Conservation (phyloP, 2,797 vertebrate genomes). For the Liasis olivaceus region DNA sequence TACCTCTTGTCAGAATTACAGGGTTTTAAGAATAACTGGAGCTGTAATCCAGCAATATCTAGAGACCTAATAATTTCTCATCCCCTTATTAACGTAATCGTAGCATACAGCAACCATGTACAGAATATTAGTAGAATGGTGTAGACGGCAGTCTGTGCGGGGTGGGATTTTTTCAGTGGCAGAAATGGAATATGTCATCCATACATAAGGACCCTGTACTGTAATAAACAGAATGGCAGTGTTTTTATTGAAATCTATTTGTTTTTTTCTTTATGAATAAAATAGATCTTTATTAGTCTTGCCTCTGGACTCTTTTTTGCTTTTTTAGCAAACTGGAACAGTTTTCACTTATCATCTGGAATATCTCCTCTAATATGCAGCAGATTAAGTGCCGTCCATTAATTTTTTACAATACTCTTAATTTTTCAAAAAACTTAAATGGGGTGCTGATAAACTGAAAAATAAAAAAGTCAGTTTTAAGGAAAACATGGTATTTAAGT, state of each 20-base stretch:
- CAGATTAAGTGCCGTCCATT: background rate
- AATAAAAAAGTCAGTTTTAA: background rate
- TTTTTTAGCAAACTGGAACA: background rate
- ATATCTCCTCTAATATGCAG: background rate
- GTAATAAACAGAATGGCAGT: background rate
- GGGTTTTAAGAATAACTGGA: background rate
- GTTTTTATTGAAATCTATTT: rapidly evolving
- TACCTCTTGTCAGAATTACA: background rate
- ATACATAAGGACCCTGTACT: background rate
- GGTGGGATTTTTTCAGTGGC: constrained; percentile 5
- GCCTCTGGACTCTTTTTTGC: background rate
- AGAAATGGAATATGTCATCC: constrained; percentile 3
- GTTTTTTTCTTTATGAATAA: constrained; percentile 26
- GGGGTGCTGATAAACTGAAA: background rate
- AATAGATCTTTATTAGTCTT: constrained; percentile 3
- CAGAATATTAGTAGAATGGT: constrained; percentile 26
- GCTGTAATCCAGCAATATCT: background rate
- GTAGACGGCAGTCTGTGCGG: constrained; percentile 3
- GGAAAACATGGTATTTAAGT: background rate
- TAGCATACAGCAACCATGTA: constrained; percentile 25
- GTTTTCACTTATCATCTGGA: background rate
- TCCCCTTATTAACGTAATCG: constrained; percentile 12
- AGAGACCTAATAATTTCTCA: background rate
- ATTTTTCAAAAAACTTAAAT: background rate
- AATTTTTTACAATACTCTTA: background rate